phyloP scores from a whole-genome alignment of 1,140 invertebrate genomes.

The Drosophila bocki region DNA sequence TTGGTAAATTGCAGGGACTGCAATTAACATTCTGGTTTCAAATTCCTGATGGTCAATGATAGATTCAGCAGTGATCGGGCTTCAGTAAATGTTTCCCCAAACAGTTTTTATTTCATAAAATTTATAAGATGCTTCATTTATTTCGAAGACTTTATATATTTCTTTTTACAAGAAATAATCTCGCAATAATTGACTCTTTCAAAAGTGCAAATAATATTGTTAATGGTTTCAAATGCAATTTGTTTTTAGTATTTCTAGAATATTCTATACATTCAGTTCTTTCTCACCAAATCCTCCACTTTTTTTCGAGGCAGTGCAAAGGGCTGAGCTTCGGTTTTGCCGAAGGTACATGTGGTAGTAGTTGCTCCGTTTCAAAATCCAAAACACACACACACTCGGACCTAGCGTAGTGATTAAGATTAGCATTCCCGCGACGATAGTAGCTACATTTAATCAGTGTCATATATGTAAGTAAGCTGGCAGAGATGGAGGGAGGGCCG shows the following conservation, averaged over 20 bases:
- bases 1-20: neutral
- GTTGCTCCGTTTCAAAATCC: neutral
- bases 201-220: slow-evolving; percentile 11
- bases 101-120: neutral
- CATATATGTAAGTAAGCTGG: slow-evolving; percentile 48
- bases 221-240: slow-evolving; percentile 3
- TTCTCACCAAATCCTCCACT: neutral
- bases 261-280: neutral
- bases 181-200: neutral
- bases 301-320: slow-evolving; percentile 22
- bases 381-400: slow-evolving; percentile 7
- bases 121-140: neutral
- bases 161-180: neutral
- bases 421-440: slow-evolving; percentile 57
- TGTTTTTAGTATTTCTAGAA: neutral
- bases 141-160: neutral
- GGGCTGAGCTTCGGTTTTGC: slow-evolving; percentile 35
- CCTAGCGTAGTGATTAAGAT: slow-evolving; percentile 48
- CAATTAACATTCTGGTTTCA: neutral
- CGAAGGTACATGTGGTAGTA: slow-evolving; percentile 19
- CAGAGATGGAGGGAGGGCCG: slow-evolving; percentile 5
- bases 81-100: too few relatives aligned
- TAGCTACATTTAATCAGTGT: slow-evolving; percentile 54
- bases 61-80: too few relatives aligned
- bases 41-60: neutral